phyloP scores from a whole-genome alignment of 2,888 invertebrate genomes.

The Iphiclides podalirius region DNA sequence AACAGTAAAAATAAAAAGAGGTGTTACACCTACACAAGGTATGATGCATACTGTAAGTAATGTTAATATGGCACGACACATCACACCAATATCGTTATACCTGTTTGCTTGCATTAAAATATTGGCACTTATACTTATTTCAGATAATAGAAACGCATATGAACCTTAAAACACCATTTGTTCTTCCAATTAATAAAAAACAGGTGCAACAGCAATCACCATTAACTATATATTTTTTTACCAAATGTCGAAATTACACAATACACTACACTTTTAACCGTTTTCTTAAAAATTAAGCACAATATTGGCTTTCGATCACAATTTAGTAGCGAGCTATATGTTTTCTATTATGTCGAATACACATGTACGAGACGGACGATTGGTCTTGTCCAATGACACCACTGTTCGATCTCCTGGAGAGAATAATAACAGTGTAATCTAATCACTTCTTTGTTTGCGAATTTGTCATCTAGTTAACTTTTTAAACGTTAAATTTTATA shows the following conservation, averaged over 20 bases:
- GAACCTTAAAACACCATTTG: constrained; percentile 76
- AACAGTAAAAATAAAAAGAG: constrained; percentile 26
- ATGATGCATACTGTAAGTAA: constrained; percentile 42
- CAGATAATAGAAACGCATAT: constrained; percentile 41
- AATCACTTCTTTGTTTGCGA: constrained; percentile 42
- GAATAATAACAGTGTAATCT: constrained; percentile 44
- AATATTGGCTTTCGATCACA: constrained; percentile 35
- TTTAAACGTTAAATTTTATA: constrained; percentile 31
- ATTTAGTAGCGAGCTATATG: constrained; percentile 37
- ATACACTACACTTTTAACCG: constrained; percentile 36
- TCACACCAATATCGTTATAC: constrained; percentile 35
- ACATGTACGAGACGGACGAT: constrained; percentile 62
- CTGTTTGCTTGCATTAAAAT: constrained; percentile 37
- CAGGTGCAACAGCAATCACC: constrained; percentile 54
- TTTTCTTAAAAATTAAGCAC: constrained; percentile 26
- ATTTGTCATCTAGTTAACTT: constrained; percentile 41
- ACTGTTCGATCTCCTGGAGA: constrained; percentile 46
- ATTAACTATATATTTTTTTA: constrained; percentile 39
- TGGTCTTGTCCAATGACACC: constrained; percentile 61
- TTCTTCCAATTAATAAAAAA: constrained; percentile 61
- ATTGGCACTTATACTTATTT: constrained; percentile 30
- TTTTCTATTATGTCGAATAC: constrained; percentile 45
- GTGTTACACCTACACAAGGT: constrained; percentile 44
- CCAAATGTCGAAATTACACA: constrained; percentile 38
- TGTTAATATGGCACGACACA: constrained; percentile 37